phyloP scores from a whole-genome alignment of 2,113 vertebrate species.

The Microtus pennsylvanicus region DNA sequence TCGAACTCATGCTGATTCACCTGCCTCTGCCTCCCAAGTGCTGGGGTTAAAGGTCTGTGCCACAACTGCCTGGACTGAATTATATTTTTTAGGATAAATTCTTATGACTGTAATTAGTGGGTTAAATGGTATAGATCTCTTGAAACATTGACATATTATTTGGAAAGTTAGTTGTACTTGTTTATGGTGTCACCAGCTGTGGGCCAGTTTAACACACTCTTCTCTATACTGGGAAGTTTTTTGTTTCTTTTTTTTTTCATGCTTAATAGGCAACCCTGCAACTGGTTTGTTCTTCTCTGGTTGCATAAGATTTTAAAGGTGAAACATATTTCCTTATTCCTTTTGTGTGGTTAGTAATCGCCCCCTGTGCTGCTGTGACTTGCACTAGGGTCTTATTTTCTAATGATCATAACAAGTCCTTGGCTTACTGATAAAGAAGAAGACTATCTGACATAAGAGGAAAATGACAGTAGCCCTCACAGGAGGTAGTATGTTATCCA shows the following conservation, averaged over 20 bases:
- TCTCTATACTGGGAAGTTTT: not conserved
- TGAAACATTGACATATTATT: slow-evolving; percentile 57
- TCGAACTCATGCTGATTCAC: not conserved
- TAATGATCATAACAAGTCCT: slow-evolving; percentile 2
- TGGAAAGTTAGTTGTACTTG: slow-evolving; percentile 41
- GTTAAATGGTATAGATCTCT: slow-evolving; percentile 42
- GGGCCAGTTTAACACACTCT: slow-evolving; percentile 7
- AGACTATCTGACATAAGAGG: slow-evolving; percentile 41
- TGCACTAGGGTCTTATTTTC: slow-evolving; percentile 23
- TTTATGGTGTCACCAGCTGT: not conserved
- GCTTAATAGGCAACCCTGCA: slow-evolving; percentile 27
- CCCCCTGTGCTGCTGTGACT: not conserved
- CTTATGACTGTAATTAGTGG: slow-evolving; percentile 36
- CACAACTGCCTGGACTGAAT: not conserved
- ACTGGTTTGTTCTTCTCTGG: slow-evolving; percentile 49
- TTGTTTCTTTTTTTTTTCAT: slow-evolving; percentile 14
- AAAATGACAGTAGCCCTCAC: slow-evolving; percentile 59
- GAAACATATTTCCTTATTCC: not conserved
- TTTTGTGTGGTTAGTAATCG: not conserved
- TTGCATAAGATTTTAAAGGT: slow-evolving; percentile 46
- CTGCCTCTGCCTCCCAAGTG: not conserved
- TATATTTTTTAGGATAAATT: slow-evolving; percentile 44
- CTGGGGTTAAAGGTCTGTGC: not conserved
- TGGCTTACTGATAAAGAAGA: slow-evolving; percentile 60
- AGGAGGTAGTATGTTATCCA: slow-evolving; percentile 23